Base-by-base conservation (phyloP, 2,888 invertebrate genomes). In the Orgyia antiqua region DNA sequence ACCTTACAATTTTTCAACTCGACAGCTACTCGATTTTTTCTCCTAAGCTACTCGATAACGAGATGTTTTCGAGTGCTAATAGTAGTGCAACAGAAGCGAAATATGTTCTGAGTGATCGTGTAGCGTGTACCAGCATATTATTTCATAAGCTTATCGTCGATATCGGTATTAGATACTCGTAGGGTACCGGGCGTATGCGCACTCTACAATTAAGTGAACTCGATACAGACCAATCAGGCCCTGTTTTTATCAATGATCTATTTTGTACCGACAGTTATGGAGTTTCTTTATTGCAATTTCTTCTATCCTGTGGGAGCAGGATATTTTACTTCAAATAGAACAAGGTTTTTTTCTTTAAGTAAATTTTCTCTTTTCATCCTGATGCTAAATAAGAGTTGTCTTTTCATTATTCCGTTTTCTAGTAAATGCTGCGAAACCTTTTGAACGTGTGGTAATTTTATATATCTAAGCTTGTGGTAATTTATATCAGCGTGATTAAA, bases 171-270 rank as follows among this genome's bases (percentile, higher is more conserved):
- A 68, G 67, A 64, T 58, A 51, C 39, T n/a, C n/a, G n/a, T n/a
- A n/a, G n/a, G 41, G 37, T 46, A 42, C 47, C 39, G 47, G 47
- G 56, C 61, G 56, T 60, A 44, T 37, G 58, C 59, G 62, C 63
- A 55, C 42, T 40, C 45, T 58, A 62, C 71, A 71, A 72, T 73
- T 71, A 72, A 63, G 56, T 43, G 48, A 42, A 42, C 42, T 27
- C 57, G 66, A 69, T 68, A 63, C 60, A 42, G 42, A 50, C 64
- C 68, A 70, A 73, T 72, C 71, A 63, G 61, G 44, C 46, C 57
- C 52, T 48, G 63, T 48, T 56, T 55, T 66, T 68, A 68, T 68
- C 67, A 58, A 46, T 56, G 54, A 66, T 66, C 61, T 63, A 61
- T 61, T 61, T 55, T 55, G 53, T 58, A 44, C 43, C 42, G 43